Conservation (phyloP, 2,797 vertebrate genomes). For the Lacerta viridis region DNA sequence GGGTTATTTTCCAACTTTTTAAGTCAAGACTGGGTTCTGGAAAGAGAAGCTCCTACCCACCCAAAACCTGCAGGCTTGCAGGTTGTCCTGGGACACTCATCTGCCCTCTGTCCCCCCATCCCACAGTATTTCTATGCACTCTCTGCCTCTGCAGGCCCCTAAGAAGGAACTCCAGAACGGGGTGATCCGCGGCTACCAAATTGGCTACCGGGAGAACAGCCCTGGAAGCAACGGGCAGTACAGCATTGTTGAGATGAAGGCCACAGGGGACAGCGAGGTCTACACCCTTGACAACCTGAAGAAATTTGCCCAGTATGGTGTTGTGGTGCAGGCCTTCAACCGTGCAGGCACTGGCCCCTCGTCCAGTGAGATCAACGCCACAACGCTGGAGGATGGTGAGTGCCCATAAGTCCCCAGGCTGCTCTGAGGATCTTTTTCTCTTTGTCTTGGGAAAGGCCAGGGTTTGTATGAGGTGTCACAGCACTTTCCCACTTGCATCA, state of each 20-base stretch:
- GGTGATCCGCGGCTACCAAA: slow-evolving; percentile 97
- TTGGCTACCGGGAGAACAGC: slow-evolving; percentile 96
- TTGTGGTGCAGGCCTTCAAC: slow-evolving; percentile 98
- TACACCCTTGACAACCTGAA: slow-evolving; percentile 98
- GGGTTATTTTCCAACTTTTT: neutral
- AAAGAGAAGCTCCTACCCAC: neutral
- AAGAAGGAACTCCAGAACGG: slow-evolving; percentile 98
- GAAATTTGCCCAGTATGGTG: slow-evolving; percentile 97
- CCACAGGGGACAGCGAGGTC: slow-evolving; percentile 95
- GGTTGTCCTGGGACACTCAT: neutral
- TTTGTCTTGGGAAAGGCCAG: neutral
- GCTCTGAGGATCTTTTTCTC: too few species aligned
- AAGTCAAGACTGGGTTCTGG: neutral
- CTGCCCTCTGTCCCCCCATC: neutral
- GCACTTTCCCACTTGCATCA: neutral
- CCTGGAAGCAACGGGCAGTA: slow-evolving; percentile 98
- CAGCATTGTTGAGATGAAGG: slow-evolving; percentile 99
- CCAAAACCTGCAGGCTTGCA: too few species aligned
- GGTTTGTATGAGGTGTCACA: too few species aligned
- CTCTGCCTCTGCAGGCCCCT: slow-evolving; percentile 83
- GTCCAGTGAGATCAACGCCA: slow-evolving; percentile 98
- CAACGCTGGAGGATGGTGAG: slow-evolving; percentile 95
- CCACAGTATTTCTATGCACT: neutral
- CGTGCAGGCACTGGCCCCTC: slow-evolving; percentile 95
- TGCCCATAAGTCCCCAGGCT: accelerated